phyloP scores from a whole-genome alignment of 1,140 invertebrate species.

The Mylabris phalerata region DNA sequence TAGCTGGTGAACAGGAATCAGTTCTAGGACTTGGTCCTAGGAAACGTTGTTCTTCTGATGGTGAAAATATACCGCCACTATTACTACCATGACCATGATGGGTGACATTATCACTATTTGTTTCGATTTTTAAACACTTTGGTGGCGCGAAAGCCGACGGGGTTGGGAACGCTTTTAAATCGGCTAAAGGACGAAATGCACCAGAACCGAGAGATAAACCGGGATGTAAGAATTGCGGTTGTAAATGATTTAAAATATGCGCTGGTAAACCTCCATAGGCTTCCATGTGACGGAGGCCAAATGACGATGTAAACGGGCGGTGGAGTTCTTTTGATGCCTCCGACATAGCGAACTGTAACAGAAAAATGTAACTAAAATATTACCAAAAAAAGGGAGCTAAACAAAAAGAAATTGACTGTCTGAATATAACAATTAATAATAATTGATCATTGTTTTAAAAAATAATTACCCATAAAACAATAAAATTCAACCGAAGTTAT shows the following conservation, averaged over 20 bases:
- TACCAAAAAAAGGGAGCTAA: not conserved
- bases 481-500: not conserved
- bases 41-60: constrained; percentile 35
- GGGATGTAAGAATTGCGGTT: constrained; percentile 47
- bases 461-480: not conserved
- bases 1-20: constrained; percentile 45
- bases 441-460: constrained; percentile 13
- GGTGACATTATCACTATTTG: constrained; percentile 28
- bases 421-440: not conserved
- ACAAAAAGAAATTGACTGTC: not conserved
- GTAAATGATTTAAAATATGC: constrained; percentile 47
- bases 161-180: constrained; percentile 45
- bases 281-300: constrained; percentile 49
- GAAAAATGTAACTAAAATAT: constrained; percentile 26
- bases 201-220: constrained; percentile 40
- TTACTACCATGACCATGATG: constrained; percentile 23
- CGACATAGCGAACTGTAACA: constrained; percentile 39
- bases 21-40: constrained; percentile 41
- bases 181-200: constrained; percentile 39
- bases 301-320: constrained; percentile 43
- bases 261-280: constrained; percentile 49
- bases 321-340: constrained; percentile 40
- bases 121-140: constrained; percentile 48
- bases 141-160: constrained; percentile 46
- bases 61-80: constrained; percentile 34